Evolutionary conservation across 2,797 vertebrate species (phyloP).

Genomic region (Alcedo atthis): DNA sequence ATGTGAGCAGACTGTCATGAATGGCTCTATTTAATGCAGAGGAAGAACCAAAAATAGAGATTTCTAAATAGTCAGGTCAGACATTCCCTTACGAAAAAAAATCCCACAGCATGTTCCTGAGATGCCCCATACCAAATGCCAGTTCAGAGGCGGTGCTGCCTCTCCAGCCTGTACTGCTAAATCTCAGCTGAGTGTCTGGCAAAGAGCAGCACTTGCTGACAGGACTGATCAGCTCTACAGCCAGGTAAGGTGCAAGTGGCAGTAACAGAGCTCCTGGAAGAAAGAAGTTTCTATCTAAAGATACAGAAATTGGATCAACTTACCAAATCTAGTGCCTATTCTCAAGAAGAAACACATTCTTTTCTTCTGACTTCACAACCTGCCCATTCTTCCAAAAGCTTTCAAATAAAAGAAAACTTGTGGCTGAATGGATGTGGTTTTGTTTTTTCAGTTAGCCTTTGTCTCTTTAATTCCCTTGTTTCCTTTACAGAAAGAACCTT

Average conservation of each 20-base stretch:
- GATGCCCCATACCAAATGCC: neutral
- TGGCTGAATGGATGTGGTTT: conserved; percentile 44
- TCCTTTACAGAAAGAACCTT: conserved; percentile 33
- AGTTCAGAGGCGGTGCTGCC: rapidly evolving
- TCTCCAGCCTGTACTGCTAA: neutral
- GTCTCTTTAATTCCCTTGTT: conserved; percentile 28
- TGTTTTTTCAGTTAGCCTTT: conserved; percentile 24
- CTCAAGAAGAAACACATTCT: neutral
- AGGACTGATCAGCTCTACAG: neutral
- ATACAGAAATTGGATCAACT: neutral
- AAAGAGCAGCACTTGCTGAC: rapidly evolving
- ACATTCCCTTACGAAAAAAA: neutral
- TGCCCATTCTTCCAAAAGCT: rapidly evolving
- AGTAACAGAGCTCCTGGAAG: neutral
- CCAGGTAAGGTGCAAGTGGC: neutral
- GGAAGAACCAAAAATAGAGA: conserved; percentile 12
- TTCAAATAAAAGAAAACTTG: neutral
- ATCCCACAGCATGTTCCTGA: neutral
- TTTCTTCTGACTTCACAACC: neutral
- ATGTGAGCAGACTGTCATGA: neutral
- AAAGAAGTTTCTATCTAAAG: neutral
- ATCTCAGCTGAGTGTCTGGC: neutral
- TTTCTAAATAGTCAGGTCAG: neutral
- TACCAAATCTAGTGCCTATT: neutral
- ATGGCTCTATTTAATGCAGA: neutral